phyloP scores from a whole-genome alignment of 2,888 invertebrate genomes.

The Adelognathus sp. region DNA sequence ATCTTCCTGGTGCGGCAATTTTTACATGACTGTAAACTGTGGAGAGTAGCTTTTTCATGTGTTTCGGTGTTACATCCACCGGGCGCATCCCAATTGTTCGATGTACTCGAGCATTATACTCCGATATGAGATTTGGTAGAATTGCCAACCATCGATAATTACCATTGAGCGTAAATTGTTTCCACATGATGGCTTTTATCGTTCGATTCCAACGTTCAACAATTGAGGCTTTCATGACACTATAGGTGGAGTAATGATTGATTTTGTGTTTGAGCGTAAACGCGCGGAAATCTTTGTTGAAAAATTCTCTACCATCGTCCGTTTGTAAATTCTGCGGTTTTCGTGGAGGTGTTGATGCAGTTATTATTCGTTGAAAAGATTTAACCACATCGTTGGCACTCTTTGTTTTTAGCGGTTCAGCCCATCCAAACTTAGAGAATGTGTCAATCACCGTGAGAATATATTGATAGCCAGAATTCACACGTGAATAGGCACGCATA shows the following conservation, averaged over 20 bases:
- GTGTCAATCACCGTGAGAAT: slow-evolving; percentile 76
- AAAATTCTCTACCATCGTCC: slow-evolving; percentile 62
- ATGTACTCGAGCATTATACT: slow-evolving; percentile 73
- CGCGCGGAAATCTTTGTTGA: slow-evolving; percentile 50
- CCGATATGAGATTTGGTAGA: slow-evolving; percentile 33
- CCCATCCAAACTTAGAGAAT: slow-evolving; percentile 78
- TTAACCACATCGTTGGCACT: slow-evolving; percentile 63
- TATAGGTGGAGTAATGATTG: slow-evolving; percentile 60
- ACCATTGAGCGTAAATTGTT: slow-evolving; percentile 50
- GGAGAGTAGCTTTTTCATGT: slow-evolving; percentile 14
- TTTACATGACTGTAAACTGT: slow-evolving; percentile 6
- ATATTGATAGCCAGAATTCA: slow-evolving; percentile 73
- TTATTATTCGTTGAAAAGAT: slow-evolving; percentile 53
- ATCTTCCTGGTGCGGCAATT: background rate
- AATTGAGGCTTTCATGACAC: slow-evolving; percentile 68
- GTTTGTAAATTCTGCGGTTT: slow-evolving; percentile 58
- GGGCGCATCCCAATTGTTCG: slow-evolving; percentile 71
- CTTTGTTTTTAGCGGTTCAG: slow-evolving; percentile 74
- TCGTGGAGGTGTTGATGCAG: background rate
- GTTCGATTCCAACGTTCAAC: slow-evolving; percentile 69
- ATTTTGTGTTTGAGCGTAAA: slow-evolving; percentile 40
- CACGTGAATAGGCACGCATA: slow-evolving; percentile 68
- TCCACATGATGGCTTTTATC: slow-evolving; percentile 66
- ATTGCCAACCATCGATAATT: slow-evolving; percentile 59
- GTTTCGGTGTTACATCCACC: slow-evolving; percentile 70